Evolutionary conservation across 2,888 invertebrate genomes (phyloP), one percentile per base, ranked within the genome.

Genomic region (Tethea ocularis): DNA sequence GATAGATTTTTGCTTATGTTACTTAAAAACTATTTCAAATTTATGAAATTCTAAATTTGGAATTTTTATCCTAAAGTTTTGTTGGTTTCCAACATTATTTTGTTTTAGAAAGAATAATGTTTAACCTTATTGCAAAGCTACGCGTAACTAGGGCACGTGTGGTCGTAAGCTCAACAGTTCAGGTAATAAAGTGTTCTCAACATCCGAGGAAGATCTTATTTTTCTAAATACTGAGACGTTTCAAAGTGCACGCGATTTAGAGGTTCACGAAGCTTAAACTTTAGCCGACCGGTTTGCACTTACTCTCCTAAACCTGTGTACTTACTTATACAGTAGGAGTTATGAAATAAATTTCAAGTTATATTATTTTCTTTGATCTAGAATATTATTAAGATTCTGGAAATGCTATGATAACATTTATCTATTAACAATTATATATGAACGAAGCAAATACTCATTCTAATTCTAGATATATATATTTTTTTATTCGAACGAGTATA

Each of bases 191-290:
- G 65, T 62, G 67, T 63, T 64, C 55, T 52, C 22, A 24, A 56
- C 59, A 33, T n/a, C 41, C 29, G 23, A 52, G 56, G 36, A n/a
- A 24, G 22, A 67, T 72, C 56, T 62, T 72, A 71, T 72, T 72
- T 72, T 67, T 69, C 68, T 71, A 73, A 74, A 73, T 61, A 60
- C 65, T 63, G 57, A 60, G 61, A 66, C 68, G 61, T 61, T 63
- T 63, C 41, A 59, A 59, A 63, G 65, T 60, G 63, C 63, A 62
- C 62, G 68, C 66, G 60, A 72, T 73, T 73, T 77, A 74, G 67
- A 66, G 60, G 61, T 65, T 59, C 63, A 66, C 60, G 66, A 64
- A 61, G 66, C 68, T 67, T 70, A 66, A 70, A 62, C 63, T 71
- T 66, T 61, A 57, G 51, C 51, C 57, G 41, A 41, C 17, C 13